phyloP scores from a whole-genome alignment of 2,113 vertebrate species.

The Pomatostomus ruficeps region DNA sequence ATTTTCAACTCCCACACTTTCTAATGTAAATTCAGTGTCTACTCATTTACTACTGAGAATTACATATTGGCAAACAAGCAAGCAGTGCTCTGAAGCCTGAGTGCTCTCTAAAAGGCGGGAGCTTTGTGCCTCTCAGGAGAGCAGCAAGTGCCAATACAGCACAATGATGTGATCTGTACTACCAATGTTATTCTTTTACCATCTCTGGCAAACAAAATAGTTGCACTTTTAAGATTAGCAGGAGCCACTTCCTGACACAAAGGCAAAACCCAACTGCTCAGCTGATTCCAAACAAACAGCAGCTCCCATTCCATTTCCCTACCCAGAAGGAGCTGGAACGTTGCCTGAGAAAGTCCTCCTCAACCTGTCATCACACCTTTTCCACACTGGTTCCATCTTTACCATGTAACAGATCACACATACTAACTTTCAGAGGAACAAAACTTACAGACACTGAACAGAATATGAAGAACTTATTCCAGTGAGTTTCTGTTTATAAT shows the following conservation, averaged over 20 bases:
- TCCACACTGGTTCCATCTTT: background rate
- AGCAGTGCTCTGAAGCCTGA: background rate
- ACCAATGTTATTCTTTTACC: background rate
- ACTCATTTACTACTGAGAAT: background rate
- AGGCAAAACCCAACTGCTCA: background rate
- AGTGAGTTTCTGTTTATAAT: background rate
- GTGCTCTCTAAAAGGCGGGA: background rate
- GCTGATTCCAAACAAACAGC: background rate
- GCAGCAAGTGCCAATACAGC: accelerated
- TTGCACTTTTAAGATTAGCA: background rate
- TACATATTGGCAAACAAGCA: background rate
- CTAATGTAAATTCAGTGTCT: background rate
- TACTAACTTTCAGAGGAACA: background rate
- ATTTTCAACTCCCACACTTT: background rate
- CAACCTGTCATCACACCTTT: accelerated
- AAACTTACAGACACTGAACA: background rate
- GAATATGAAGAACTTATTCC: background rate
- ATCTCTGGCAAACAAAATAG: background rate
- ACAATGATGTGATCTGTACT: background rate
- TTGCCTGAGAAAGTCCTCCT: background rate
- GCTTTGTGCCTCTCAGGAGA: background rate
- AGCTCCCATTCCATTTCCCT: background rate
- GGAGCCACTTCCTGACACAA: background rate
- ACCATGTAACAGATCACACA: background rate
- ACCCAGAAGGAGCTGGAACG: background rate